These are phyloP conservation scores for Limosa lapponica DNA, from an alignment of 2,797 vertebrate species.

Conservation along the genomic window DNA sequence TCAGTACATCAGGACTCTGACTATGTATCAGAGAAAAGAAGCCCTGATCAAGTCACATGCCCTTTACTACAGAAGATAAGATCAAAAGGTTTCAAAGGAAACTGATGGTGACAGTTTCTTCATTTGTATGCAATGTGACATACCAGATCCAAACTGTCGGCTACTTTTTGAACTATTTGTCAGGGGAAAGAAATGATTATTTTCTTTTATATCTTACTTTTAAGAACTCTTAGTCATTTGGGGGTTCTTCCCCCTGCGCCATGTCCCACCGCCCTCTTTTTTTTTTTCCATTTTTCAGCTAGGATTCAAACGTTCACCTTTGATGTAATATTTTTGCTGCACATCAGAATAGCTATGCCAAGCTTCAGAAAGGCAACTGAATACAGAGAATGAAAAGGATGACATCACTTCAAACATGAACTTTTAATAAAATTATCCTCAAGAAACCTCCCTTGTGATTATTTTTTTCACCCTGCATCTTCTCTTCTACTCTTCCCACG, in stretches of 20 bases:
- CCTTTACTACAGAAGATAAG: conserved; percentile 69
- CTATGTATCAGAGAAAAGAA: conserved; percentile 13
- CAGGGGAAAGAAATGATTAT: conserved; percentile 79
- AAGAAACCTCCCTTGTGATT: conserved; percentile 56
- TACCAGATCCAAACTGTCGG: conserved; percentile 78
- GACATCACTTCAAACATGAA: conserved; percentile 78
- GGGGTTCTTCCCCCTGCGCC: conserved; percentile 56
- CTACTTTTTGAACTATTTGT: conserved; percentile 81
- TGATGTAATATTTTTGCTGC: conserved; percentile 76
- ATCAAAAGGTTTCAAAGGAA: conserved; percentile 77
- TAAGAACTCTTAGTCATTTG: conserved; percentile 80
- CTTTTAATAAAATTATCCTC: conserved; percentile 68
- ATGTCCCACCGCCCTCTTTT: conserved; percentile 14
- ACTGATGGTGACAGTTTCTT: conserved; percentile 75
- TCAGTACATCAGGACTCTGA: conserved; percentile 19
- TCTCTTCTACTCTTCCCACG: background rate
- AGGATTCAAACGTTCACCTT: conserved; percentile 72
- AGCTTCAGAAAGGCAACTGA: conserved; percentile 77
- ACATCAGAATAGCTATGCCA: conserved; percentile 76
- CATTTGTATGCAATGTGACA: conserved; percentile 79
- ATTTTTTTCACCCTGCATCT: background rate
- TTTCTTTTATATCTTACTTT: conserved; percentile 79
- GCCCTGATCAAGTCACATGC: conserved; percentile 23
- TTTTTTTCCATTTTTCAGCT: conserved; percentile 49
- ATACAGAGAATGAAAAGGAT: conserved; percentile 73